Conservation (phyloP, 2,113 vertebrate genomes). For the Podocnemis expansa region DNA sequence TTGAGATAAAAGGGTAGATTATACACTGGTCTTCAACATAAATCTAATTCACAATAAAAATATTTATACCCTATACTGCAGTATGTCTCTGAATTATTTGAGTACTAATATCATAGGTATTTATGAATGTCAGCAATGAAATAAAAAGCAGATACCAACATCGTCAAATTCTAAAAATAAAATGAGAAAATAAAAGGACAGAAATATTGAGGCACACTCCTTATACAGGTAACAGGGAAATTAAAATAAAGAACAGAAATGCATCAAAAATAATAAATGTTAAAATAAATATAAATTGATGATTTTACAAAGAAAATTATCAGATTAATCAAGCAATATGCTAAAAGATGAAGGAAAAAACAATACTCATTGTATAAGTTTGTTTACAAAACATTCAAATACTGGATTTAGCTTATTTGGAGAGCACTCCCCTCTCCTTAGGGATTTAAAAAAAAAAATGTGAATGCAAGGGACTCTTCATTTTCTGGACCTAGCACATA, state of each 20-base stretch:
- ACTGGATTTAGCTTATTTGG: neutral
- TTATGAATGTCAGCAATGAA: neutral
- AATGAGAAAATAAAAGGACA: neutral
- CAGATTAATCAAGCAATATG: neutral
- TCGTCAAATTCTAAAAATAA: neutral
- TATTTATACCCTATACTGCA: neutral
- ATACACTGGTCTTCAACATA: conserved; percentile 12
- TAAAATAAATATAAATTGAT: neutral
- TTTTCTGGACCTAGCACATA: neutral
- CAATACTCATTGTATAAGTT: neutral
- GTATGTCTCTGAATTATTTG: conserved; percentile 28
- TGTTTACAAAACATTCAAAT: neutral
- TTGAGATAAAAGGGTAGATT: conserved; percentile 31
- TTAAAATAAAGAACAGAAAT: neutral
- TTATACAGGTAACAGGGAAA: neutral
- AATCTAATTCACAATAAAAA: conserved; percentile 33
- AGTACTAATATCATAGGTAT: neutral
- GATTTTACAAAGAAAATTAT: neutral
- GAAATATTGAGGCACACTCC: neutral
- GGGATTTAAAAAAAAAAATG: neutral
- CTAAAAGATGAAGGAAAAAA: neutral
- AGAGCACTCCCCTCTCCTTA: neutral
- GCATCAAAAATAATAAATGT: neutral
- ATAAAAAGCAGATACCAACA: neutral
- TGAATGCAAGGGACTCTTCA: neutral